Evolutionary conservation across 2,888 invertebrate genomes (phyloP), one percentile per base, ranked within the genome.

Genomic region (Seladonia tumulorum): DNA sequence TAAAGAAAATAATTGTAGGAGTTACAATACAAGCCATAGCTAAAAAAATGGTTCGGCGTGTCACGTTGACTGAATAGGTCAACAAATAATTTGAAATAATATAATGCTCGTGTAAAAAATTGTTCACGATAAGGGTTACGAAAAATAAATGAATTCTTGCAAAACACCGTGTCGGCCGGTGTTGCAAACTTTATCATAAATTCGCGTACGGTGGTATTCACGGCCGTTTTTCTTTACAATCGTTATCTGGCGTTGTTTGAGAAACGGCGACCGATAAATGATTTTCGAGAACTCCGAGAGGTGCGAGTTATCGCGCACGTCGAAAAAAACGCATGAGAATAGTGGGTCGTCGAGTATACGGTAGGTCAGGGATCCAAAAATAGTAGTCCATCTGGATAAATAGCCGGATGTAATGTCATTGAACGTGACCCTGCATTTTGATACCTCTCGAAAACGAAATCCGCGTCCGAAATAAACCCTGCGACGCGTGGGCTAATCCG

Each of bases 341-440:
- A 29, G 8, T 39, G 42, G 18, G 35, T 80, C 45, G 66, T 12
- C 42, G 63, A 29, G 70, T 39, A 60, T 86, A 82, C 60, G 90
- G 90, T 90, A 90, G 89, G 90, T 91, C 90, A 88, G 83, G 86
- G 73, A 80, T 83, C 88, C 88, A 87, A 87, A 91, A 91, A 91
- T 89, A 89, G 73, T 66, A 14, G 83, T 16, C 63, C 82, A 79
- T 70, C 73, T 71, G 73, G 63, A 70, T 85, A 78, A 82, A 72
- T 71, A 82, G 73, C 39, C 60, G 76, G 85, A 85, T 76, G 49
- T 47, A 74, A 49, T 79, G 86, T 87, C 86, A 79, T 77, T 78
- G n/a, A 29, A 57, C 63, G 60, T 82, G 81, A 63, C 72, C 53
- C 42, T 42, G 79, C 79, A 76, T 82, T 82, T 85, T 84, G 60